Evolutionary conservation across 2,113 vertebrate species (phyloP).

Genomic region (Ranitomeya imitator): DNA sequence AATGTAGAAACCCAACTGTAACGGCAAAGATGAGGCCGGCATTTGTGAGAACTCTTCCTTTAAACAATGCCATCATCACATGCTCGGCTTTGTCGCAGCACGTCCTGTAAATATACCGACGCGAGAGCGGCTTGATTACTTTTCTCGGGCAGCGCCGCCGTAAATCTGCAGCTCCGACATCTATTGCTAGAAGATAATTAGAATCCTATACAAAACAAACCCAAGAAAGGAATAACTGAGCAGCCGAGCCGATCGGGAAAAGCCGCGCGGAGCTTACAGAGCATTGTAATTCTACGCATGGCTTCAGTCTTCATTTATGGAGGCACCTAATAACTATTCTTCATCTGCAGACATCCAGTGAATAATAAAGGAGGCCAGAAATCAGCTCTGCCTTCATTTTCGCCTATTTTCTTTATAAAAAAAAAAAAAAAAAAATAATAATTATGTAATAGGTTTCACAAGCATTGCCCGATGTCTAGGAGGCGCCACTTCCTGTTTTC

Average conservation of each 20-base stretch:
- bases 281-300: not conserved
- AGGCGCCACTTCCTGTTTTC: not conserved
- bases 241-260: not conserved
- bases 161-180: constrained; percentile 15
- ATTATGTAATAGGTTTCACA: not conserved
- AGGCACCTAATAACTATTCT: not conserved
- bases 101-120: not conserved
- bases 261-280: not conserved
- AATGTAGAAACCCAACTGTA: not conserved
- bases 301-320: not conserved
- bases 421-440: no score
- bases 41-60: not conserved
- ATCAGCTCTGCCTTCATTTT: not conserved
- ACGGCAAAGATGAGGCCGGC: no score
- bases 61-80: not conserved
- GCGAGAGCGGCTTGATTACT: not conserved
- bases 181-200: constrained; percentile 25
- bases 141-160: not conserved
- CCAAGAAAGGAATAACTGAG: not conserved
- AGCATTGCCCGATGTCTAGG: not conserved
- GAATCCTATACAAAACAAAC: constrained; percentile 10
- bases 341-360: not conserved
- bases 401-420: not conserved
- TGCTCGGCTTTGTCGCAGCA: not conserved
- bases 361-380: not conserved